Conservation (phyloP, 2,797 vertebrate genomes). For the Dermochelys coriacea region DNA sequence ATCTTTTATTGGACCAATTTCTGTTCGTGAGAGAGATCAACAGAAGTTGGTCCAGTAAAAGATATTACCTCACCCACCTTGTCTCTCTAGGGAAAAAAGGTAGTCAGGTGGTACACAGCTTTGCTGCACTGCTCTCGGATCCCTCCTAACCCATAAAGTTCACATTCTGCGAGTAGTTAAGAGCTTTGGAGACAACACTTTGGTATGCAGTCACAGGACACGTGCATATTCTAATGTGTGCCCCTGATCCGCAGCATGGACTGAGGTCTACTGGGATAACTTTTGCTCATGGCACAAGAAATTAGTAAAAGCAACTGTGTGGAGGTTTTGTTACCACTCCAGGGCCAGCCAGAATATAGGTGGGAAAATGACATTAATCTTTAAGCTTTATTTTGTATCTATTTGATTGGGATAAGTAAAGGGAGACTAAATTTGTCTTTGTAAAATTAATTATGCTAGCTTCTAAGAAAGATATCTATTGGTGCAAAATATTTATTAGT, state of each 20-base stretch:
- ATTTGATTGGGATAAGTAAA: neutral
- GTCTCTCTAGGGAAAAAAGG: neutral
- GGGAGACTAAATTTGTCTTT: conserved; percentile 17
- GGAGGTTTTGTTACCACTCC: conserved; percentile 14
- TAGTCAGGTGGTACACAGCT: neutral
- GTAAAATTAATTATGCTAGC: conserved; percentile 39
- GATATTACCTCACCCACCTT: neutral
- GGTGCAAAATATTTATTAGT: conserved; percentile 60
- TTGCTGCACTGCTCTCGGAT: neutral
- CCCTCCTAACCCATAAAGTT: conserved; percentile 17
- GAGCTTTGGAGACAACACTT: neutral
- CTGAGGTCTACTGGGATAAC: neutral
- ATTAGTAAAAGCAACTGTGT: neutral
- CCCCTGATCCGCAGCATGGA: neutral
- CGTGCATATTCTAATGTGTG: neutral
- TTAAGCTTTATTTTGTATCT: neutral
- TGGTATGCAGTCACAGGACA: neutral
- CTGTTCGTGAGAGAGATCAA: neutral
- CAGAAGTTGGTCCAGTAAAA: neutral
- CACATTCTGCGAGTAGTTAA: neutral
- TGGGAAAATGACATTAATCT: conserved; percentile 35
- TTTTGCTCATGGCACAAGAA: neutral
- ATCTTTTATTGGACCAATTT: neutral
- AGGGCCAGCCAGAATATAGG: neutral
- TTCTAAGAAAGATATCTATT: conserved; percentile 32